A percentile compares a stretch with the other conserved stretches of the same genome.
Conservation (phyloP, 2,888 invertebrate species). For the Helobdella robusta region DNA sequence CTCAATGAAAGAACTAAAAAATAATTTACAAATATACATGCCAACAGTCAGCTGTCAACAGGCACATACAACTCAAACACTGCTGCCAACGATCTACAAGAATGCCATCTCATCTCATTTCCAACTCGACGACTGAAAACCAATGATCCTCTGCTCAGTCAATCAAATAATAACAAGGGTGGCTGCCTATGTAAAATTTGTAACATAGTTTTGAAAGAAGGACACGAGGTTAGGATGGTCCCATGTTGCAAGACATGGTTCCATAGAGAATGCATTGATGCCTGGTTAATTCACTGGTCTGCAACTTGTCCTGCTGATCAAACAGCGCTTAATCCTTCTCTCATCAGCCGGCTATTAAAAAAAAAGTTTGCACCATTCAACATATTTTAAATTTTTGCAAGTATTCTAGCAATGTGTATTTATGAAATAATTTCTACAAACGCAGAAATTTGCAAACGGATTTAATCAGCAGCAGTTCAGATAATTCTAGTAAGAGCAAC, state of each 20-base stretch:
- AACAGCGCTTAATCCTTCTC: too few relatives aligned
- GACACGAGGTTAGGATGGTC: constrained; percentile 42
- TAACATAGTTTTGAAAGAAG: not conserved
- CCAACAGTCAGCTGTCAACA: not conserved
- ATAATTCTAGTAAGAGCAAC: too few relatives aligned
- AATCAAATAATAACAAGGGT: too few relatives aligned
- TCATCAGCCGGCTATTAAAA: too few relatives aligned
- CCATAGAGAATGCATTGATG: constrained; percentile 48
- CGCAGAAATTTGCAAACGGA: too few relatives aligned
- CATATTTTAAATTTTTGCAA: too few relatives aligned
- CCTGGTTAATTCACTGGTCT: constrained; percentile 47
- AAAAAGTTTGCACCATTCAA: too few relatives aligned
- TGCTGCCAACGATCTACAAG: not conserved
- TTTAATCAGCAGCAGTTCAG: too few relatives aligned
- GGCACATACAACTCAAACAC: not conserved
- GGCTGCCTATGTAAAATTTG: constrained; percentile 1
- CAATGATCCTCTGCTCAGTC: not conserved
- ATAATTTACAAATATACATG: not conserved
- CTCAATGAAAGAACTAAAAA: not conserved
- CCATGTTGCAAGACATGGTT: constrained; percentile 48
- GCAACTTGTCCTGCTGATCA: constrained; percentile 46
- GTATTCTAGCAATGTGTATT: too few relatives aligned
- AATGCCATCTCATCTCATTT: not conserved
- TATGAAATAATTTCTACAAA: too few relatives aligned
- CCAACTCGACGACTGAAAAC: not conserved